Conservation (phyloP, 2,888 invertebrate genomes). For the Yponomeuta sedellus region DNA sequence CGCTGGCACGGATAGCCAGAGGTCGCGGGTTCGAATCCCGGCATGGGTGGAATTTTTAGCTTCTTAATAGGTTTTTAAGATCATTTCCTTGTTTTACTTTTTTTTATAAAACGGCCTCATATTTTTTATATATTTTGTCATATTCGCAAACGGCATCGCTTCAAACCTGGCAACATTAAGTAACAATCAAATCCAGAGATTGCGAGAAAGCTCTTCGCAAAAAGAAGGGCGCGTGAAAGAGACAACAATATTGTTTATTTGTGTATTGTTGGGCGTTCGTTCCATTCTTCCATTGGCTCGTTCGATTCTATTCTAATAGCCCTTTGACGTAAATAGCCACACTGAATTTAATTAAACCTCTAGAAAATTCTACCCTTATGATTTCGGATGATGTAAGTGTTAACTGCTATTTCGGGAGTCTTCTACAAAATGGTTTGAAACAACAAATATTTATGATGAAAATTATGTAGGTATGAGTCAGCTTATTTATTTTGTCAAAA, state of each 20-base stretch:
- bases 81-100: too few species aligned
- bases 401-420: background rate
- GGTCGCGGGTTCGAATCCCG: too few species aligned
- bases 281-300: too few species aligned
- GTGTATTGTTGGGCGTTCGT: too few species aligned
- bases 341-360: background rate
- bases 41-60: too few species aligned
- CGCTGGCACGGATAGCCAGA: too few species aligned
- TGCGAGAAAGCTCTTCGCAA: background rate
- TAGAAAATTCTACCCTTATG: constrained; percentile 8
- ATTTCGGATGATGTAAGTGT: background rate
- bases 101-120: too few species aligned
- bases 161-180: background rate
- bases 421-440: background rate
- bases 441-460: background rate
- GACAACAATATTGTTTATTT: background rate
- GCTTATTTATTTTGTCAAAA: background rate
- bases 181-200: background rate
- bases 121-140: too few species aligned
- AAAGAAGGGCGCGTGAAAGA: background rate
- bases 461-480: background rate
- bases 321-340: background rate
- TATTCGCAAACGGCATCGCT: background rate
- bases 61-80: too few species aligned
- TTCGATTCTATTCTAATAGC: background rate